Evolutionary conservation across 2,888 invertebrate species (phyloP), one percentile per base, ranked within the genome.

Genomic region (Charanyca ferruginea): DNA sequence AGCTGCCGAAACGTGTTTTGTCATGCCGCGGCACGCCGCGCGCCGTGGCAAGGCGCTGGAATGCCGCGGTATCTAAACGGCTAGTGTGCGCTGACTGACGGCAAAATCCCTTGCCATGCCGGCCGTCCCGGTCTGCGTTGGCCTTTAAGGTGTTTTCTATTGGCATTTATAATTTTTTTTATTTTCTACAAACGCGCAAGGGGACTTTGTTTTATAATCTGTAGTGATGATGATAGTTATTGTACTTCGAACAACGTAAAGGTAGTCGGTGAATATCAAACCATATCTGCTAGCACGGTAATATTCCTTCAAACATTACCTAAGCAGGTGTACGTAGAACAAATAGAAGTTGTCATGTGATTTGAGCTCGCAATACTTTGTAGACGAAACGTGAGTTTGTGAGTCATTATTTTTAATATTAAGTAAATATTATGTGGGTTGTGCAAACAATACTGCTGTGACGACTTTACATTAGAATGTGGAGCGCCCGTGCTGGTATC

Each of bases 291-390:
- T 66, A 22, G n/a, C 20, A 11, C 13, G 22, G 32, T 52, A 63
- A 45, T 57, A 32, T 48, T 41, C 42, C 53, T 60, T 45, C 63
- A 69, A 69, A 57, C 49, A 74, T 63, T 55, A 63, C 54, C 42
- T 47, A 65, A 55, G 48, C 51, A 23, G 16, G 35, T 52, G 8
- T 73, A 62, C 44, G 8, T 7, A 11, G 35, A 42, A 52, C 23
- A 73, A 74, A 70, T 42, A 65, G n/a, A 3, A 61, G 52, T 54
- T 51, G 71, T 70, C 75, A 75, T 75, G 71, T 76, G 75, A 70
- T 62, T 73, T 32, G 61, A 51, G 58, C 16, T 23, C 47, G 76
- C 48, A 22, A 22, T 23, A 45, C 35, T 42, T 38, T 65, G 76
- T 59, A 11, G 49, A 54, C 45, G 47, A 51, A 58, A 45, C 54